Evolutionary conservation across 2,888 invertebrate genomes (phyloP).

Genomic region (Terebella lapidaria): DNA sequence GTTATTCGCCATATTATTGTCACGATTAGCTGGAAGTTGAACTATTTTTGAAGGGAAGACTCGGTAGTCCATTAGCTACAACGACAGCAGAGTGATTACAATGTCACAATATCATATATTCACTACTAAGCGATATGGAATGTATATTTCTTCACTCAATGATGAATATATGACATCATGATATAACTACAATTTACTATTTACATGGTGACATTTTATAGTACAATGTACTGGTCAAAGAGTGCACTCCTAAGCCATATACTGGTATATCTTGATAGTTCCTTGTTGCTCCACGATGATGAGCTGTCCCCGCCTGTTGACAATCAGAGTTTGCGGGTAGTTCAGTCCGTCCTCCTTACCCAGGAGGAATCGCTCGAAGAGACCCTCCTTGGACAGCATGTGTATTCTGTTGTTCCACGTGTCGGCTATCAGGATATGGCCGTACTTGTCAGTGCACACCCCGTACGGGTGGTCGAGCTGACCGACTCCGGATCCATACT

Average conservation of each 20-base stretch:
- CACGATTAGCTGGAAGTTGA: too few relatives aligned
- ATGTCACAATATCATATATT: too few relatives aligned
- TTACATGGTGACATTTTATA: too few relatives aligned
- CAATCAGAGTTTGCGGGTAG: slow-evolving; percentile 25
- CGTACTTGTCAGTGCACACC: slow-evolving; percentile 24
- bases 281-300: slow-evolving; percentile 28
- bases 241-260: slow-evolving; percentile 23
- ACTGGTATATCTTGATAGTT: slow-evolving; percentile 26
- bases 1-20: too few relatives aligned
- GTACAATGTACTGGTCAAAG: too few relatives aligned
- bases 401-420: slow-evolving; percentile 31
- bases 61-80: too few relatives aligned
- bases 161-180: too few relatives aligned
- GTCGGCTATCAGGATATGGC: slow-evolving; percentile 27
- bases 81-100: too few relatives aligned
- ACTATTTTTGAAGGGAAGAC: too few relatives aligned
- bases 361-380: slow-evolving; percentile 24
- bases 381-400: slow-evolving; percentile 23
- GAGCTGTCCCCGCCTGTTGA: slow-evolving; percentile 21
- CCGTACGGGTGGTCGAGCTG: slow-evolving; percentile 29
- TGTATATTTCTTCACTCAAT: too few relatives aligned
- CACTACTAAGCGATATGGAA: too few relatives aligned
- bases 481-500: slow-evolving; percentile 16
- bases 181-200: too few relatives aligned
- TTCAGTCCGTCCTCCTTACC: slow-evolving; percentile 25